Evolutionary conservation across 1,140 invertebrate genomes (phyloP), one percentile per base, ranked within the genome.

Genomic region (Apis dorsata): DNA sequence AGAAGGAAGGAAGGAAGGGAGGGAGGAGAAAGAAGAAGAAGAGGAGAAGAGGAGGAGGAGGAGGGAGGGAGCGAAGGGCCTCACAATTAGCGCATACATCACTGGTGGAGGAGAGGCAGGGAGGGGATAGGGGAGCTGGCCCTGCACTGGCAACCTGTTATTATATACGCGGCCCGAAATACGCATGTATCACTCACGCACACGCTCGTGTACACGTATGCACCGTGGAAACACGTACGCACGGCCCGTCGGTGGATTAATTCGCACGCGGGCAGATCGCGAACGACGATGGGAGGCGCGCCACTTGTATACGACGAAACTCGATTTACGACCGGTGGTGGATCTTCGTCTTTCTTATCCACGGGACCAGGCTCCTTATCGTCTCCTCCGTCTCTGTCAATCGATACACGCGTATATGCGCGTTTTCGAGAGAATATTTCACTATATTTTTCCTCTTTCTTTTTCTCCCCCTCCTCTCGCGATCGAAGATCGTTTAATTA

Each of bases 121-220:
- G 85, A 89, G 85, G 81, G 86, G 79, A 76, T 78, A 90, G 86
- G 87, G 86, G 90, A 89, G 89, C 34, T 44, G 89, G 86, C 86
- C 83, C 80, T 13, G 85, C 85, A 86, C 82, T 92, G 91, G 91
- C 91, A 93, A 93, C 93, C 92, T 93, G 93, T 93, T 93, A 93
- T 93, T 93, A 93, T 91, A 92, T 86, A 90, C 88, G 90, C 89
- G 88, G 89, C 77, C 88, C 86, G 83, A 88, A 91, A 91, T 90
- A 90, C 89, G 90, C 91, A 88, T 92, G 92, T 93, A 92, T 92
- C 91, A 92, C 88, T 91, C 90, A 92, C 88, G 76, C 83, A 86
- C 68, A 88, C 78, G 85, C 53, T 1, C 9, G 9, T 8, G 19
- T 2, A 65, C 15, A 65, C 72, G 71, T 79, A 74, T 76, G 75